Base-by-base conservation (phyloP, 2,888 invertebrate genomes). In the Andrena chrysosceles region DNA sequence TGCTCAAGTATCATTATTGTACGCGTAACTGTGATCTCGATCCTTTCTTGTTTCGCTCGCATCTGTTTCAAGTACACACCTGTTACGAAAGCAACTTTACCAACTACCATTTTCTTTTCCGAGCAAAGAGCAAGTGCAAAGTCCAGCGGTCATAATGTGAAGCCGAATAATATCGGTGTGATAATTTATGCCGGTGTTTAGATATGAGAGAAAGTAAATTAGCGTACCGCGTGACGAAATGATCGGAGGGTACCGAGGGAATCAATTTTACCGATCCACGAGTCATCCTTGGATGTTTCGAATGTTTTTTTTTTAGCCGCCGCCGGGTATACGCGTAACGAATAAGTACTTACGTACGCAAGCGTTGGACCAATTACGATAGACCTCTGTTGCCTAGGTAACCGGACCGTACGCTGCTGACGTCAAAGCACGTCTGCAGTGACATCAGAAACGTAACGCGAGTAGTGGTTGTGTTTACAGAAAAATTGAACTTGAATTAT, bases 21-120 rank as follows among this genome's bases (percentile, higher is more conserved):
- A 42, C 42, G 16, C 13, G 42, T 5, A 42, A 73, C 7, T 7
- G 10, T 59, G 20, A 20, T 33, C 33, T 7, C 16, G 35, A 29
- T 60, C 2, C 6, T 56, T 26, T 35, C 23, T 48, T 23, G 4
- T 23, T 2, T 13, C 66, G 29, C 3, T 62, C 10, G 48, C 26
- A 10, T 10, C 2, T 64, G n/a, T 64, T 52, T 70, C 20, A 1
- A 56, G 20, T 16, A 88, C 85, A 49, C 87, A 95, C 96, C 96
- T 89, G 96, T 96, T 59, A 96, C 94, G 82, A 96, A 93, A 7
- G 96, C 95, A 29, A 95, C 83, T 91, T 94, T 94, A 62, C 94
- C 94, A 20, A 90, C 86, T 33, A 93, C 77, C 69, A 90, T 86
- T 5, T 85, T 87, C 42, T 85, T 16, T 48, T 8, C 3, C 54